phyloP scores from a whole-genome alignment of 2,888 invertebrate species.

The Nomada hirtipes region DNA sequence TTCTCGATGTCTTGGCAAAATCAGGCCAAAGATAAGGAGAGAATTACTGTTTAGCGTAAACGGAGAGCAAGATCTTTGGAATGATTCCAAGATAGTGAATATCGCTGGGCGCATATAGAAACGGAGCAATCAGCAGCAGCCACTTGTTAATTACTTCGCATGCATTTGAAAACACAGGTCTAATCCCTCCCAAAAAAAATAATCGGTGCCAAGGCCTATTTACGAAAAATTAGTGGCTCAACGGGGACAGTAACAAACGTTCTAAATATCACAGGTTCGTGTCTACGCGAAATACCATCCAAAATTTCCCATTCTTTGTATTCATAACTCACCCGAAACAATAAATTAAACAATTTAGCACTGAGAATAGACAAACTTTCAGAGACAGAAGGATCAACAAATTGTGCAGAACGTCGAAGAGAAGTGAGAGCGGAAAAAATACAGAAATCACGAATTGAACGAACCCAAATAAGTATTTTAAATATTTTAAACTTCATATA shows the following conservation, averaged over 20 bases:
- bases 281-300: background rate
- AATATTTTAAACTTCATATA: too few species aligned
- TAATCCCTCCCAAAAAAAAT: conserved; percentile 54
- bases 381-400: too few species aligned
- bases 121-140: conserved; percentile 44
- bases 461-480: too few species aligned
- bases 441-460: too few species aligned
- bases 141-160: conserved; percentile 72
- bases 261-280: background rate
- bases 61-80: conserved; percentile 40
- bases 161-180: conserved; percentile 53
- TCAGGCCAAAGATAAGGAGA: conserved; percentile 39
- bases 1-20: conserved; percentile 4
- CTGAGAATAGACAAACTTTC: too few species aligned
- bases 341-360: background rate
- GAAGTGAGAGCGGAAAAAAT: too few species aligned
- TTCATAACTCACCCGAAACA: background rate
- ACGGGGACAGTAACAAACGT: background rate
- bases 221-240: conserved; percentile 18
- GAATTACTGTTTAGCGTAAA: conserved; percentile 34
- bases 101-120: conserved; percentile 25
- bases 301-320: too few species aligned
- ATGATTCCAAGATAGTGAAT: conserved; percentile 48
- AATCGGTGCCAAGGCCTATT: conserved; percentile 38
- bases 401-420: too few species aligned